Evolutionary conservation across 2,113 vertebrate species (phyloP).

Genomic region (Agapornis roseicollis): DNA sequence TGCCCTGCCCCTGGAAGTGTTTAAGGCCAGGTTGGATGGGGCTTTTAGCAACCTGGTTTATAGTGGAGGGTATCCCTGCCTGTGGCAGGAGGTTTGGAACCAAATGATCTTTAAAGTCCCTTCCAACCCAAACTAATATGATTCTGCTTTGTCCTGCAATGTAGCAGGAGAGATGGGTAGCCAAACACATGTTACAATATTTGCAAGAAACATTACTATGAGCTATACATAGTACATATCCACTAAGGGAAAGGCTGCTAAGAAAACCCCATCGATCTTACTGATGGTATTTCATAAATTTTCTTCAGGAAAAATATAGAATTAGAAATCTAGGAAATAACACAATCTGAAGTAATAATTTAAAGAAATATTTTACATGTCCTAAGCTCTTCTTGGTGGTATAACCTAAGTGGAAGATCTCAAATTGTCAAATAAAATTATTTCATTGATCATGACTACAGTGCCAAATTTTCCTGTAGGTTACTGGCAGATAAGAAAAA

Average conservation of each 20-base stretch:
- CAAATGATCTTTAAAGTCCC: background rate
- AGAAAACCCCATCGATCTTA: background rate
- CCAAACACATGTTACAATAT: background rate
- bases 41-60: background rate
- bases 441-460: background rate
- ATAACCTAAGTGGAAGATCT: background rate
- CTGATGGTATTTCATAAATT: background rate
- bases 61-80: background rate
- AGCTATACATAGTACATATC: background rate
- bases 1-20: background rate
- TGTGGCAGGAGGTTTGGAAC: background rate
- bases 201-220: background rate
- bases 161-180: background rate
- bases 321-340: background rate
- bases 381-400: background rate
- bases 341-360: background rate
- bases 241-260: background rate
- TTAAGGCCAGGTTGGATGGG: background rate
- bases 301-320: background rate
- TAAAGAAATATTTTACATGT: background rate
- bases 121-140: background rate
- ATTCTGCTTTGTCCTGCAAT: background rate
- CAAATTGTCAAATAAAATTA: background rate
- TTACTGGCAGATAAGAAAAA: background rate
- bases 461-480: background rate